A percentile compares a stretch with the other conserved stretches of the same genome.
These are phyloP conservation scores for Syngnathus acus DNA, from an alignment of 2,797 vertebrate species.

Conservation along the genomic window DNA sequence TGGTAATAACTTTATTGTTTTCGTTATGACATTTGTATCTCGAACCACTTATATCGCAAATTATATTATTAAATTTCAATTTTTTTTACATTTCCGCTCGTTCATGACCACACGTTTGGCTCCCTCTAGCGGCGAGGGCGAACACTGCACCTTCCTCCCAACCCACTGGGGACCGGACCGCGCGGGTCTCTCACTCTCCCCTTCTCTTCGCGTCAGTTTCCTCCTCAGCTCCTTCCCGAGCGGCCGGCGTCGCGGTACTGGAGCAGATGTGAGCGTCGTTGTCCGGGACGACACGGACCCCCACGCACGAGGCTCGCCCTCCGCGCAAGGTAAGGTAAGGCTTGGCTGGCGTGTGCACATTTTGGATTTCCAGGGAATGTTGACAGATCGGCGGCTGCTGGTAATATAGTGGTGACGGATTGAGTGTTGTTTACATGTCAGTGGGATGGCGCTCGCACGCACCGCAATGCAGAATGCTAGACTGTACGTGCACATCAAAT, in stretches of 20 bases:
- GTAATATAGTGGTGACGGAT: neutral
- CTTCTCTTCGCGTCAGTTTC: neutral
- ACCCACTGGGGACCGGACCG: neutral
- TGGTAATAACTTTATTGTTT: too few relatives aligned
- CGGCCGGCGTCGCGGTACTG: neutral
- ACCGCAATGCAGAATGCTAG: slow-evolving; percentile 64
- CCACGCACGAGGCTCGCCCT: neutral
- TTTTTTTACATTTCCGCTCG: neutral
- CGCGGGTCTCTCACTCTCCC: neutral
- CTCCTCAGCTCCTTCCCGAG: slow-evolving; percentile 1
- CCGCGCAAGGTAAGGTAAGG: slow-evolving; percentile 2
- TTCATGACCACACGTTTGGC: neutral
- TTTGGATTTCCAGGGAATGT: neutral
- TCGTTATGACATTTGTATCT: too few relatives aligned
- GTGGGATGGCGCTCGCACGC: neutral
- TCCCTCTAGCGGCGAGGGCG: neutral
- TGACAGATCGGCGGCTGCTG: neutral
- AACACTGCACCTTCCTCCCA: neutral
- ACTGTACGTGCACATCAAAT: neutral
- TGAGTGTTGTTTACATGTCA: slow-evolving; percentile 5
- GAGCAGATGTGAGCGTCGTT: slow-evolving; percentile 8
- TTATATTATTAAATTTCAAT: too few relatives aligned
- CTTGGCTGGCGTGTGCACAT: neutral
- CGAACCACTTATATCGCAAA: too few relatives aligned
- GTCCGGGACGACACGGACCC: neutral